phyloP scores from a whole-genome alignment of 2,888 invertebrate genomes.

The Acleris holmiana region DNA sequence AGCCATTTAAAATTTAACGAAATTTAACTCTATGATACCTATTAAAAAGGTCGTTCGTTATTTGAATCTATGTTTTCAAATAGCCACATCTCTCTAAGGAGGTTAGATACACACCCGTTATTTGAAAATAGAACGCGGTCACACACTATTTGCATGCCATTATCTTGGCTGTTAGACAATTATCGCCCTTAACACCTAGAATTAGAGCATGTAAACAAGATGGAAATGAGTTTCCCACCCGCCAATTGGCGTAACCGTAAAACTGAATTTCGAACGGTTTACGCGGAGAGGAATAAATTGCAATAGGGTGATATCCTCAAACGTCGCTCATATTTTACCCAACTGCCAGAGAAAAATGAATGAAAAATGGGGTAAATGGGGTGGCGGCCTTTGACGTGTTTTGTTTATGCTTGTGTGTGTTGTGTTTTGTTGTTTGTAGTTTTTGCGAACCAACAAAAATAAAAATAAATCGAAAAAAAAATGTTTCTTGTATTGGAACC shows the following conservation, averaged over 20 bases:
- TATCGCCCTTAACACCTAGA: slow-evolving; percentile 10
- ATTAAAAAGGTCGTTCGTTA: too few species aligned
- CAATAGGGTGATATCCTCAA: not conserved
- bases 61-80: too few species aligned
- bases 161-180: slow-evolving; percentile 7
- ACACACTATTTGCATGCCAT: not conserved
- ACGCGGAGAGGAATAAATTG: slow-evolving; percentile 4
- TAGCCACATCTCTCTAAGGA: not conserved
- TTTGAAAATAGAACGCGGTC: slow-evolving; percentile 35
- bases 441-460: too few species aligned
- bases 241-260: slow-evolving; percentile 20
- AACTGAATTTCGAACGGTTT: slow-evolving; percentile 1
- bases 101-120: slow-evolving; percentile 34
- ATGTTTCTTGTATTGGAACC: too few species aligned
- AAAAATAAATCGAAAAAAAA: too few species aligned
- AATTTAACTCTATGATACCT: too few species aligned
- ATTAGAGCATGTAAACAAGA: slow-evolving; percentile 18
- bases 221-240: slow-evolving; percentile 8
- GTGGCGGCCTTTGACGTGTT: too few species aligned
- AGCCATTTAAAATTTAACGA: too few species aligned
- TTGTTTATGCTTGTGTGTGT: too few species aligned
- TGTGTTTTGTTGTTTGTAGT: too few species aligned
- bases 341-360: too few species aligned
- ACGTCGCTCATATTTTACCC: not conserved
- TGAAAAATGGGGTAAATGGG: too few species aligned